phyloP scores from a whole-genome alignment of 37 sponge, comb jelly and placozoan genomes.

The Halichondria panicea region DNA sequence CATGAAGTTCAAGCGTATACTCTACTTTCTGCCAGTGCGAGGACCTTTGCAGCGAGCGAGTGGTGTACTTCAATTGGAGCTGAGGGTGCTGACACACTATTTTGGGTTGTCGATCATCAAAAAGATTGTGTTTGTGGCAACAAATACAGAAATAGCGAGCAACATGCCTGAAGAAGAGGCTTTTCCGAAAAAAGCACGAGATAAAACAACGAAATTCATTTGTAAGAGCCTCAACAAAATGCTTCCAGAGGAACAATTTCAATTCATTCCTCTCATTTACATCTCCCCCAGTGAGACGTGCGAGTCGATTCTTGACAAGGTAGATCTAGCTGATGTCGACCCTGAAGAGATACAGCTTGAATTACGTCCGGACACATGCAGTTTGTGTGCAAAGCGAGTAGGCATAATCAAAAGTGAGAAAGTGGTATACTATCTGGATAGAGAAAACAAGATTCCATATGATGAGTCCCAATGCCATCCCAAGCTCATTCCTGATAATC shows the following conservation, averaged over 20 bases:
- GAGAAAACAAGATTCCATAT: conserved; percentile 5
- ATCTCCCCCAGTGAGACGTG: conserved; percentile 1
- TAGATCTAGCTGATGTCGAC: neutral
- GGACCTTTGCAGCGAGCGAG: conserved; percentile 19
- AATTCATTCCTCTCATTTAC: conserved; percentile 1
- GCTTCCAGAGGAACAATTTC: neutral
- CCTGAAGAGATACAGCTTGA: conserved; percentile 3
- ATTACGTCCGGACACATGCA: conserved; percentile 12
- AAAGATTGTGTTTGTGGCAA: conserved; percentile 41
- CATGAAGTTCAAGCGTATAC: conserved; percentile 6
- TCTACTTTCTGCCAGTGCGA: conserved; percentile 38
- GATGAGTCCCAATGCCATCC: conserved; percentile 39
- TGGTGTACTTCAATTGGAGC: conserved; percentile 6
- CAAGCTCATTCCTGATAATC: conserved; percentile 18
- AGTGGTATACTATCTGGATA: neutral
- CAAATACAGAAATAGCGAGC: neutral
- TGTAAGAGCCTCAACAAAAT: neutral
- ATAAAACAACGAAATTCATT: neutral
- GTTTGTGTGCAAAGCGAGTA: conserved; percentile 2
- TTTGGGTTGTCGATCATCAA: conserved; percentile 38
- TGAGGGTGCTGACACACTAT: neutral
- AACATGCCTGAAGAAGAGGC: neutral
- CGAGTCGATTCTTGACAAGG: conserved; percentile 2
- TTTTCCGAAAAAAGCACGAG: conserved; percentile 3
- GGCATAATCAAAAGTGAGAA: neutral